Evolutionary conservation across 2,888 invertebrate species (phyloP).

Genomic region (Macrophya alboannulata): DNA sequence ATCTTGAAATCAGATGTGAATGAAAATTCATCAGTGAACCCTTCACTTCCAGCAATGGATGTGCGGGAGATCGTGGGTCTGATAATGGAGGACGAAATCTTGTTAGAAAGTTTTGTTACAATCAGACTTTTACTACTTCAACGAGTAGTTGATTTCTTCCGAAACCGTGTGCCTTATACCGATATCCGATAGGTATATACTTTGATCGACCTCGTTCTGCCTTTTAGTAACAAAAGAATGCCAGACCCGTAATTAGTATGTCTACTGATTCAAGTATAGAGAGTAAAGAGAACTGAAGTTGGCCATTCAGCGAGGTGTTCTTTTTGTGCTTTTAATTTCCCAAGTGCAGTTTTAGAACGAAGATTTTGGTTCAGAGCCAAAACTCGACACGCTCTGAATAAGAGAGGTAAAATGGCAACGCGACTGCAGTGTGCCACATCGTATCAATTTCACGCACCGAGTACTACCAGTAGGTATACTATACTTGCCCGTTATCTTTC

Average conservation of each 20-base stretch:
- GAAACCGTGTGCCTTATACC: not conserved
- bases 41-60: too few species aligned
- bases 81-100: not conserved
- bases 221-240: not conserved
- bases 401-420: slow-evolving; percentile 29
- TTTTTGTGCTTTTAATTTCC: slow-evolving; percentile 38
- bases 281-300: not conserved
- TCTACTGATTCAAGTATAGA: slow-evolving; percentile 18
- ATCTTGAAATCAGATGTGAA: not conserved
- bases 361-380: slow-evolving; percentile 36
- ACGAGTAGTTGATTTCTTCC: not conserved
- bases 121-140: not conserved
- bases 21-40: not conserved
- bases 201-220: not conserved
- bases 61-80: not conserved
- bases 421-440: slow-evolving; percentile 9
- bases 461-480: not conserved
- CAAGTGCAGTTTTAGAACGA: slow-evolving; percentile 41
- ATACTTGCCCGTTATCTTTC: not conserved
- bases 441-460: slow-evolving; percentile 24
- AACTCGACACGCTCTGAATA: slow-evolving; percentile 45
- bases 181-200: not conserved
- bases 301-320: slow-evolving; percentile 6
- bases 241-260: not conserved
- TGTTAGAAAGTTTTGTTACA: not conserved